A percentile compares a stretch with the other conserved stretches of the same genome.
Evolutionary conservation across 2,113 vertebrate genomes (phyloP).

Genomic region (Melanotaenia duboulayi): DNA sequence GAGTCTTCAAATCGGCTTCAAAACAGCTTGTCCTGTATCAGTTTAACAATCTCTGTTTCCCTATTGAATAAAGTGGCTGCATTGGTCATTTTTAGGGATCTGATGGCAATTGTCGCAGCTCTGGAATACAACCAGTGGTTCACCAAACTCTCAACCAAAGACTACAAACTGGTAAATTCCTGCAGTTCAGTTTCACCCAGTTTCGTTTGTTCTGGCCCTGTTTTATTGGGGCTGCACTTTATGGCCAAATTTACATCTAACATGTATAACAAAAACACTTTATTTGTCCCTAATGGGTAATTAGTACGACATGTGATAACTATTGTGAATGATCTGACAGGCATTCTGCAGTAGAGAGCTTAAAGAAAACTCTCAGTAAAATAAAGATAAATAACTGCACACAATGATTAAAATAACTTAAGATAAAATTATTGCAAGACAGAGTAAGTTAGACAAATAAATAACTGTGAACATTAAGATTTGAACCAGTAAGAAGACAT

Average conservation of each 20-base stretch:
- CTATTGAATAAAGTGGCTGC: background rate
- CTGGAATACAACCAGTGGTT: slow-evolving; percentile 98
- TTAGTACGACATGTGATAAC: too few relatives aligned
- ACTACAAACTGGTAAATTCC: slow-evolving; percentile 89
- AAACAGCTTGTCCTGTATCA: background rate
- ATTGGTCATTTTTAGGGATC: slow-evolving; percentile 82
- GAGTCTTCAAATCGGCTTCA: background rate
- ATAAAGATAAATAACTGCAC: too few relatives aligned
- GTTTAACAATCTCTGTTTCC: background rate
- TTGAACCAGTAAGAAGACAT: too few relatives aligned
- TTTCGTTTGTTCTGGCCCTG: background rate
- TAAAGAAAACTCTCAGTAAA: too few relatives aligned
- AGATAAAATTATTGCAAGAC: too few relatives aligned
- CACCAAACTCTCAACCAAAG: slow-evolving; percentile 92
- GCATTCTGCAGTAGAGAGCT: too few relatives aligned
- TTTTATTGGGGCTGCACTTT: background rate
- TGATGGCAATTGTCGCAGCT: slow-evolving; percentile 92
- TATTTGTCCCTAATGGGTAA: too few relatives aligned
- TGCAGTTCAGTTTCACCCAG: background rate
- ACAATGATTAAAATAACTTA: too few relatives aligned
- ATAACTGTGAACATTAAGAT: too few relatives aligned
- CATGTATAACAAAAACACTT: background rate
- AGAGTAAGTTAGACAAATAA: too few relatives aligned
- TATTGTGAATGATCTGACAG: too few relatives aligned
- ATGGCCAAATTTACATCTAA: background rate